These are phyloP conservation scores for Mesembrinibis cayennensis DNA, from an alignment of 2,113 vertebrate species.

Conservation along the genomic window DNA sequence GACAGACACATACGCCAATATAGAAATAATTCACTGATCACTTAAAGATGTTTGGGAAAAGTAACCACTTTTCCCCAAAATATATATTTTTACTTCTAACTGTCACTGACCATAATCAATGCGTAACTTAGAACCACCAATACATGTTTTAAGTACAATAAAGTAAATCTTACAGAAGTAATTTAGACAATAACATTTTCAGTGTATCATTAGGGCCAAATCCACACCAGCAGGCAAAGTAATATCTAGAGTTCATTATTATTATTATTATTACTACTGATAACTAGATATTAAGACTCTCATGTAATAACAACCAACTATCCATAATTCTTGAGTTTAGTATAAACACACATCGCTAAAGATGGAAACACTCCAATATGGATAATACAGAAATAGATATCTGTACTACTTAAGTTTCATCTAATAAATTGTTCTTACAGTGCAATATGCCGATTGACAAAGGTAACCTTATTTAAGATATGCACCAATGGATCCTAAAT, in stretches of 20 bases:
- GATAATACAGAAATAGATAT: background rate
- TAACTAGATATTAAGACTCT: background rate
- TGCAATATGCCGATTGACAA: fast-evolving
- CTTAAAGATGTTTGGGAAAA: background rate
- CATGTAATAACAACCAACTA: background rate
- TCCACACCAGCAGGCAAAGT: background rate
- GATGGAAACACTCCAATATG: background rate
- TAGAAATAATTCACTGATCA: background rate
- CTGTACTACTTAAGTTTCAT: background rate
- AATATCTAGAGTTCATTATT: background rate
- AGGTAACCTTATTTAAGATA: background rate
- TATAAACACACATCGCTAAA: background rate
- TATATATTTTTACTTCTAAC: background rate
- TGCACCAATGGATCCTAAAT: background rate
- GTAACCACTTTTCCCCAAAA: background rate
- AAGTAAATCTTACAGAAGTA: background rate
- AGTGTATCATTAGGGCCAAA: background rate
- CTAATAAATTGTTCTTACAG: background rate
- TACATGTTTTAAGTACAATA: background rate
- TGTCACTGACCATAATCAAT: background rate
- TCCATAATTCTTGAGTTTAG: background rate
- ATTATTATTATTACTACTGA: background rate
- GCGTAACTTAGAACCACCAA: background rate
- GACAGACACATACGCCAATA: fast-evolving
- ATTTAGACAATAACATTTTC: background rate